Conservation (phyloP, 2,113 vertebrate species). For the Pachyramphus minor region DNA sequence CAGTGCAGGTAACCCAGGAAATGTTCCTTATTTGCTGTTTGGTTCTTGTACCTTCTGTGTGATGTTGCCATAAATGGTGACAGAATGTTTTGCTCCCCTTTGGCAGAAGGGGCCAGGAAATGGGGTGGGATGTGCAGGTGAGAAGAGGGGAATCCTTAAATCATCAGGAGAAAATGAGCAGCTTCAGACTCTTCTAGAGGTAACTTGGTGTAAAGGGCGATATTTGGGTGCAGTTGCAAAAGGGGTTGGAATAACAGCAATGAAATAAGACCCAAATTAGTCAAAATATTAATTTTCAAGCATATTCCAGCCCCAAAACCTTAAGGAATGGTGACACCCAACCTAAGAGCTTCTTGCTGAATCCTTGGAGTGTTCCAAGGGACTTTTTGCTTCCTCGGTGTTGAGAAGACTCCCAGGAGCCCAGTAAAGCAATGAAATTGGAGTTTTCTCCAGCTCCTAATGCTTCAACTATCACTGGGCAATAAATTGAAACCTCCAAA, state of each 20-base stretch:
- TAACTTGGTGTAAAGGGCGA: background rate
- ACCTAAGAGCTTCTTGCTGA: background rate
- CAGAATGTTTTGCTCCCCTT: background rate
- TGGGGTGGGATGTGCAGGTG: background rate
- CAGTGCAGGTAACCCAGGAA: background rate
- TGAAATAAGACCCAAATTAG: background rate
- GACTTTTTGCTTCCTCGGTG: background rate
- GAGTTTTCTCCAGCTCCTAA: conserved; percentile 3
- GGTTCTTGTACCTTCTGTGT: background rate
- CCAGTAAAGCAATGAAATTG: background rate
- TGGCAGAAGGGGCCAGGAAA: background rate
- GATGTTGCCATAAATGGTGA: accelerated
- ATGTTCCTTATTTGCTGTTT: background rate
- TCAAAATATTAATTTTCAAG: background rate
- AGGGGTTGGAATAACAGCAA: background rate
- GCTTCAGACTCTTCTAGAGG: background rate
- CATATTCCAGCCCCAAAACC: background rate
- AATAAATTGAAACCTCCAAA: background rate
- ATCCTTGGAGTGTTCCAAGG: background rate
- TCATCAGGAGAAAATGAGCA: background rate
- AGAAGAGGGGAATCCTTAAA: background rate
- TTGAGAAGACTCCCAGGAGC: background rate
- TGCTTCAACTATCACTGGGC: background rate
- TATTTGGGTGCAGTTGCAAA: background rate
- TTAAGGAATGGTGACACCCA: background rate